Base-by-base conservation (phyloP, 2,888 invertebrate species). In the Monoplex corrugatus region DNA sequence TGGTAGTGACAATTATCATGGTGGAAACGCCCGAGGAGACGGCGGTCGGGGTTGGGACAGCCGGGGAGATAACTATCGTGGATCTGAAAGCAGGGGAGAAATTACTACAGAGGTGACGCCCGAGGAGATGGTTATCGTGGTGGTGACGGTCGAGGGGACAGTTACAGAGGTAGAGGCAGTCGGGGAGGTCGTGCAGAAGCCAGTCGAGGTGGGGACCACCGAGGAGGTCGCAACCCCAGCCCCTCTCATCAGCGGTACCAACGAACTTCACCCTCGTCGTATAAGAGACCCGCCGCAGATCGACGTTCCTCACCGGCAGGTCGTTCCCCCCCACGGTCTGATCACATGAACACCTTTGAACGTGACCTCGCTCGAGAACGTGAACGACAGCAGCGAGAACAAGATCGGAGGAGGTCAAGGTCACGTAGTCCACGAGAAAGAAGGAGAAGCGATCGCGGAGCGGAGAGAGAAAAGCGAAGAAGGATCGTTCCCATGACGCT, bases 361-460 rank as follows among this genome's bases (percentile, higher is more conserved):
- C 89, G 92, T 83, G 94, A 94, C 57, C 87, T 95, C 35, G 94
- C 94, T 63, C 90, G 92, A 78, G 95, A 95, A 87, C 90, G 92
- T 38, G 93, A 93, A 32, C 90, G 95, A 23, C 95, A 95, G 90
- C 92, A 91, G n/a, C 92, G 91, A 83, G 93, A 93, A 45, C 89
- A 89, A 35, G 44, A 91, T 88, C 50, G 87, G 10, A 87, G 89
- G 32, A 91, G 91, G 68, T 91, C 91, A 75, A 35, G 86, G 80
- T 91, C 91, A 43, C 75, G 87, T 38, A 85, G 85, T 38, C 83
- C 83, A 28, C 57, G 63, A 28, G 89, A 90, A 19, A 50, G 87
- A 90, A 91, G 35, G 91, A 50, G 43, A 72, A 85, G 38, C 78
- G 87, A 38, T 91, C 91, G 8, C 80, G 80, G 23, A 91, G 91